Base-by-base conservation (phyloP, 2,797 vertebrate species). In the Artibeus jamaicensis region DNA sequence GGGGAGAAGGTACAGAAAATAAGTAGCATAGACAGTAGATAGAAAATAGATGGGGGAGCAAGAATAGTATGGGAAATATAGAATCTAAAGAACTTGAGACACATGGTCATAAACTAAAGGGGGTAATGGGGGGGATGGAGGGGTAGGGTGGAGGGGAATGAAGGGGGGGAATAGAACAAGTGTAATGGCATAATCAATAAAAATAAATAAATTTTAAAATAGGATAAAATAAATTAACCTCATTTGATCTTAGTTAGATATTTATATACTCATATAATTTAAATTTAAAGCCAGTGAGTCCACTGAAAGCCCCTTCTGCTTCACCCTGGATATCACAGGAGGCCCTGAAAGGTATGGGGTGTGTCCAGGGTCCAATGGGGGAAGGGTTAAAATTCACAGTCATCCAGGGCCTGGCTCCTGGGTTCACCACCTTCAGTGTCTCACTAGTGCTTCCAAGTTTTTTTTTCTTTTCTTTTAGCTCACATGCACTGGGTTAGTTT, bases 401-500 rank as follows among this genome's bases (percentile, higher is more conserved):
- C 11, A 0, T 16, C 0, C 9, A 65, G 34, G 37, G 55, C 48
- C 21, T 79, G 42, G 48, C 11, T 9, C 26, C 34, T 48, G 29
- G 29, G 34, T 2, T 26, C 32, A 14, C 15, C 3, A 0, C 68
- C 48, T 46, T 68, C 7, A 1, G 15, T 7, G 0, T 18, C 39
- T 65, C 11, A 0, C 32, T 12, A 0, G 14, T 5, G 44, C 7
- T 37, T 39, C 10, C 55, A 18, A 5, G 0, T 4, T 6, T 2
- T 19, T 4, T 7, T 16, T 77, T 46, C 55, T 86, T 29, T 65
- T 0, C 55, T 86, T 29, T 65, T 0, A 1, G 26, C 26, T 68
- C 29, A 9, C 3, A 1, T 0, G n/a, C 21, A 3, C 0, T 1
- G 32, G 5, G 1, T 34, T 34, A 6, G 4, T 19, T 68, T 65